Evolutionary conservation across 2,113 vertebrate genomes (phyloP).

Genomic region (Lagopus muta): DNA sequence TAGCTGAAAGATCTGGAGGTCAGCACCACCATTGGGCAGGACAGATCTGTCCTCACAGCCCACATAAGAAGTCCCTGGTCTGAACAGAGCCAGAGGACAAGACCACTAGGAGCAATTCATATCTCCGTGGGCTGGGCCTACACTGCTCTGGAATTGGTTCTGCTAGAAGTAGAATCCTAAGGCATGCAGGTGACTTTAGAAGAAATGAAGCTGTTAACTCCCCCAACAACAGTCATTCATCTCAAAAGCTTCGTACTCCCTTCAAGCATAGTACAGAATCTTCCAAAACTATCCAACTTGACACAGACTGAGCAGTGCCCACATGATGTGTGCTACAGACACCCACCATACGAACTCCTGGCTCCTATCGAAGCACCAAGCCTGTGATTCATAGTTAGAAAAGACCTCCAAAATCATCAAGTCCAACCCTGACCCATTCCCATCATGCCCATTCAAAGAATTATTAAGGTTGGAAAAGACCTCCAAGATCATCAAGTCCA

Average conservation of each 20-base stretch:
- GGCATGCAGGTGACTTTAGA: fast-evolving
- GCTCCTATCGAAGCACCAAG: fast-evolving
- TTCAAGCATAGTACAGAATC: no score
- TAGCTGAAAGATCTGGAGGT: not conserved
- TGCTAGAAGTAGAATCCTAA: not conserved
- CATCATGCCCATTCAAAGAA: no score
- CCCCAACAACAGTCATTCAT: not conserved
- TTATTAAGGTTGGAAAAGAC: no score
- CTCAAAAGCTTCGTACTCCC: not conserved
- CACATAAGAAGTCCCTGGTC: fast-evolving
- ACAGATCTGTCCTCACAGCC: not conserved
- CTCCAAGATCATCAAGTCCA: not conserved
- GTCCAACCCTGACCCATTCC: no score
- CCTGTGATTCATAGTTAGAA: not conserved
- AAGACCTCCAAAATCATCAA: no score
- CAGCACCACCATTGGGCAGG: not conserved
- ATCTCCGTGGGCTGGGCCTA: not conserved
- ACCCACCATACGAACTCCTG: fast-evolving
- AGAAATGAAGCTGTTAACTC: not conserved
- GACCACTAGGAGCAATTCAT: not conserved
- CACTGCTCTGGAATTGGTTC: not conserved
- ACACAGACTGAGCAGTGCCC: not conserved
- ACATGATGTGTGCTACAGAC: fast-evolving
- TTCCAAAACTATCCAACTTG: no score
- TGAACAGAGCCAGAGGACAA: not conserved